Percentiles rank a stretch among this genome's conserved stretches.
Evolutionary conservation across 2,113 vertebrate species (phyloP).

Genomic region (Rhinopithecus roxellana): DNA sequence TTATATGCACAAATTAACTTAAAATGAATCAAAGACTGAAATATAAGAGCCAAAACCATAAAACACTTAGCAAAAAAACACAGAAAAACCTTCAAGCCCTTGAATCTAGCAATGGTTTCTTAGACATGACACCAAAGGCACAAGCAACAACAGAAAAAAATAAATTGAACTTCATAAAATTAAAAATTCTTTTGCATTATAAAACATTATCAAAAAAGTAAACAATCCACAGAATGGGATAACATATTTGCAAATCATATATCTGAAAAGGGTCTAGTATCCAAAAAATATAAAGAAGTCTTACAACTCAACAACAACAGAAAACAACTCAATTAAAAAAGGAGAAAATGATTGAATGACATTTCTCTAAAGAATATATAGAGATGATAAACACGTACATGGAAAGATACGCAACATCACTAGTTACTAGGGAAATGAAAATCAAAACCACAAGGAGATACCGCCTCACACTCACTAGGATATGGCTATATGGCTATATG

Average conservation of each 20-base stretch:
- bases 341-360: not conserved
- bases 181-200: not conserved
- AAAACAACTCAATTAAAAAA: not conserved
- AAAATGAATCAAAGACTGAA: not conserved
- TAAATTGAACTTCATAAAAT: not conserved
- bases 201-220: not conserved
- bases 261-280: not conserved
- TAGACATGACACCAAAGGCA: not conserved
- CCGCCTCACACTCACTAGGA: not conserved
- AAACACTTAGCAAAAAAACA: not conserved
- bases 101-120: not conserved
- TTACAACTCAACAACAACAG: not conserved
- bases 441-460: not conserved
- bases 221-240: not conserved
- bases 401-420: not conserved
- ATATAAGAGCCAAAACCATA: not conserved
- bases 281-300: not conserved
- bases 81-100: not conserved
- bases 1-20: not conserved
- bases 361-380: not conserved
- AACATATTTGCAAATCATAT: not conserved
- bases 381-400: not conserved
- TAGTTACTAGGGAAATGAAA: not conserved
- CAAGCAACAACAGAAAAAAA: not conserved
- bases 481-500: no score